These are phyloP conservation scores for Baronia brevicornis DNA, from an alignment of 2,888 invertebrate genomes.

Conservation along the genomic window DNA sequence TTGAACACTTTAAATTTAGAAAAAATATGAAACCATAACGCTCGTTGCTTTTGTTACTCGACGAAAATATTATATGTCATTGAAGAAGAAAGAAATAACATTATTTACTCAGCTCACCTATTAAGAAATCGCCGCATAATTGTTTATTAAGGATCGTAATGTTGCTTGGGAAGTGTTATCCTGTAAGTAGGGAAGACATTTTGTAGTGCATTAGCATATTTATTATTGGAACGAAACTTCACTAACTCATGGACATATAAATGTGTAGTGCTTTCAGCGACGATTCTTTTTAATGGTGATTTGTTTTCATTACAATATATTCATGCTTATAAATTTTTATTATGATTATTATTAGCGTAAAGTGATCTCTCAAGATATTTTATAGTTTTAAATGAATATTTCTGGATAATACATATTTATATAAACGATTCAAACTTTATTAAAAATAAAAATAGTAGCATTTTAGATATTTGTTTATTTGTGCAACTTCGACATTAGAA, in stretches of 20 bases:
- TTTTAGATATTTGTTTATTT: conserved; percentile 54
- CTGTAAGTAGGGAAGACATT: conserved; percentile 57
- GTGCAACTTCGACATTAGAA: conserved; percentile 54
- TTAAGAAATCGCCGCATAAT: conserved; percentile 38
- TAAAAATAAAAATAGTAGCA: conserved; percentile 62
- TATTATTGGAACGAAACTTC: conserved; percentile 58
- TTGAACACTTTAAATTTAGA: too few species aligned
- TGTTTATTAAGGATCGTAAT: conserved; percentile 34
- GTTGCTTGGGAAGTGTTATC: conserved; percentile 62
- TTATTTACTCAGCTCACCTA: conserved; percentile 32
- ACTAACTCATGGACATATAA: conserved; percentile 43
- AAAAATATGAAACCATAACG: too few species aligned
- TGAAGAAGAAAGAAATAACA: conserved; percentile 28
- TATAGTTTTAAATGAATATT: conserved; percentile 66
- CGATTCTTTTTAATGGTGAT: conserved; percentile 52
- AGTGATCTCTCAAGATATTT: conserved; percentile 74
- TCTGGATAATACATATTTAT: conserved; percentile 68
- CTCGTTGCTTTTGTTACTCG: too few species aligned
- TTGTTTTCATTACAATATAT: conserved; percentile 56
- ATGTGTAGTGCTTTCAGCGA: conserved; percentile 59
- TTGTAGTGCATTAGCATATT: conserved; percentile 65
- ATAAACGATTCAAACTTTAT: conserved; percentile 67
- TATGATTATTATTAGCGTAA: conserved; percentile 72
- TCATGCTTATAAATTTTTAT: conserved; percentile 71
- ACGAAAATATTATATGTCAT: conserved; percentile 12